A percentile compares a stretch with the other conserved stretches of the same genome.
phyloP scores from a whole-genome alignment of 1,140 invertebrate species.

The Hycleus phaleratus region DNA sequence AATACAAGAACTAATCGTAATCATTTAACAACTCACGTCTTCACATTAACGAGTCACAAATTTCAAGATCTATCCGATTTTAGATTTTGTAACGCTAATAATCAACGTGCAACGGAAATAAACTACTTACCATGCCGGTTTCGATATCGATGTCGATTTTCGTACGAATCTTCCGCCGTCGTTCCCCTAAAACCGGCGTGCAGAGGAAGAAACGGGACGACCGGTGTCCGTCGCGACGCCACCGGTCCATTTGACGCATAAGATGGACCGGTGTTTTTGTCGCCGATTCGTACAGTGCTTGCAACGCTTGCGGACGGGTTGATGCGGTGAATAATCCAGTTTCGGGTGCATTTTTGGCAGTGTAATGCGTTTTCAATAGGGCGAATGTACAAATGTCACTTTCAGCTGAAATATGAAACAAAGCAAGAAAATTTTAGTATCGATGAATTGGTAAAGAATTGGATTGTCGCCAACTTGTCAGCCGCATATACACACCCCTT shows the following conservation, averaged over 20 bases:
- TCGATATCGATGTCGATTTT: constrained; percentile 77
- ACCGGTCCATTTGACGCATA: constrained; percentile 40
- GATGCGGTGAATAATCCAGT: constrained; percentile 61
- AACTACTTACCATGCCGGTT: constrained; percentile 68
- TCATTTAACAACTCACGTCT: no score
- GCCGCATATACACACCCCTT: no score
- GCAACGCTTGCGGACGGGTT: constrained; percentile 57
- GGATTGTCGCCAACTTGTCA: neutral
- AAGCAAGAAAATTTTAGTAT: neutral
- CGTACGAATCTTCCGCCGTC: constrained; percentile 54
- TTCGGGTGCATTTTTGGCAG: constrained; percentile 51
- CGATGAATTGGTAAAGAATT: neutral
- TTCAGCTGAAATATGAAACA: constrained; percentile 64
- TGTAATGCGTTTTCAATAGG: constrained; percentile 63
- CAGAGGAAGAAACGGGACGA: constrained; percentile 61
- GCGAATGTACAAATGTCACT: constrained; percentile 78
- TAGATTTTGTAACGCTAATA: no score
- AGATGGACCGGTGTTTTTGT: constrained; percentile 45
- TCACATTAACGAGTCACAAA: no score
- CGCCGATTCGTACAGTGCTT: constrained; percentile 61
- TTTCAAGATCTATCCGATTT: no score
- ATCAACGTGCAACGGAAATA: no score
- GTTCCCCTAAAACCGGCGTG: constrained; percentile 67
- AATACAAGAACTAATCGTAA: no score
- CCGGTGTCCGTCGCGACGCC: constrained; percentile 51